Evolutionary conservation across 2,797 vertebrate species (phyloP), one percentile per base, ranked within the genome.

Genomic region (Macropus fuliginosus): DNA sequence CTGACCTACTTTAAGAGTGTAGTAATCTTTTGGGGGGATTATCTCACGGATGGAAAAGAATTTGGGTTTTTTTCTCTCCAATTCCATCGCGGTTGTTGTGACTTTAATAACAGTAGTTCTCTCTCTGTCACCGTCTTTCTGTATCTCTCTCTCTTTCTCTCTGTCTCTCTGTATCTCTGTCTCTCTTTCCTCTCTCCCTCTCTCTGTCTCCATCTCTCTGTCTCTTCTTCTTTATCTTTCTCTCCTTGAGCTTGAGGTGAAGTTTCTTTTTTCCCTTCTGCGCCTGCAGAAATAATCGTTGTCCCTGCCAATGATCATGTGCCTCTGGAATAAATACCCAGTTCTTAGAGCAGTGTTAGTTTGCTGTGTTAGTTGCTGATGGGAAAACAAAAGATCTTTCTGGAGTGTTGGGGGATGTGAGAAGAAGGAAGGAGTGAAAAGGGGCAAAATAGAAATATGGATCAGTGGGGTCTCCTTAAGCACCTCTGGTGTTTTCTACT

Each of bases 1-100:
- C 91, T 93, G 96, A 95, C 94, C 96, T 95, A 94, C 34, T 96
- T 97, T 93, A 56, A 92, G 92, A 93, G 14, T 54, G 46, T 34
- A 93, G 91, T 95, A n/a, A 94, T 97, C 94, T 96, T 93, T 54
- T 57, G 40, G 57, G 54, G 46, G 55, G 52, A 91, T 96, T 97
- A 93, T 56, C 40, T 94, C 24, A 0, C 9, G 90, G 91, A 94
- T 56, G 91, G 54, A 89, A 95, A 96, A 93, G 56, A 97, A 94
- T 91, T 96, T 87, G 62, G 56, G 21, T 40, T 91, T 94, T 94
- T 34, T 4, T 9, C 18, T 9, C 74, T 46, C 21, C 94, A 96
- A 59, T 97, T 95, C 56, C 57, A 94, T 95, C 93, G 90, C 8
- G 55, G 56, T 92, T 91, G 66, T 91, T 95, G 66, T 93, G 90